Conservation (phyloP, 2,888 invertebrate genomes). For the Vanessa cardui region DNA sequence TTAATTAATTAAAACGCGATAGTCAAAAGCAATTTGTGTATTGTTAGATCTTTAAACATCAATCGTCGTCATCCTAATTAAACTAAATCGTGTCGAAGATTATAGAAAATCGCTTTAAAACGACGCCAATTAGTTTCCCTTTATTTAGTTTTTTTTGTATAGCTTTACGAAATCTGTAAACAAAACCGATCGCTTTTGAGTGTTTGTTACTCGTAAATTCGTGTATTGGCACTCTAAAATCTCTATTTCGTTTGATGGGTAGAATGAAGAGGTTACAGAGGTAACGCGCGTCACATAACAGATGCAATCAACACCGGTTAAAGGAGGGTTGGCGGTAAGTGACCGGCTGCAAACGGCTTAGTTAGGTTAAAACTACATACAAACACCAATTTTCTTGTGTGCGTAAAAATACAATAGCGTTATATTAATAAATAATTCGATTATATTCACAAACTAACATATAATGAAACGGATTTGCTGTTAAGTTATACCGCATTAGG, state of each 20-base stretch:
- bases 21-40: too few relatives aligned
- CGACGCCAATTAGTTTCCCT: too few relatives aligned
- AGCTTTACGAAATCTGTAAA: neutral
- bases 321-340: conserved; percentile 47
- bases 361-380: neutral
- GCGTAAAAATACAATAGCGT: too few relatives aligned
- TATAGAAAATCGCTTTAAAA: too few relatives aligned
- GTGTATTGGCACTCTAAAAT: conserved; percentile 24
- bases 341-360: conserved; percentile 40
- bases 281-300: conserved; percentile 41
- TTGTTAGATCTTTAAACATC: too few relatives aligned
- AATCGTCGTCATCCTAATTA: too few relatives aligned
- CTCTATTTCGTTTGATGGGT: conserved; percentile 37
- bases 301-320: conserved; percentile 53
- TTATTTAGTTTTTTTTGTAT: neutral
- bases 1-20: too few relatives aligned
- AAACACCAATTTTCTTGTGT: neutral
- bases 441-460: neutral
- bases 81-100: too few relatives aligned
- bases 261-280: conserved; percentile 38
- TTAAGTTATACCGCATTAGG: too few relatives aligned
- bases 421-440: neutral
- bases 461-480: neutral
- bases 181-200: neutral
- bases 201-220: neutral